Evolutionary conservation across 2,888 invertebrate genomes (phyloP), one percentile per base, ranked within the genome.

Genomic region (Oligia fasciuncula): DNA sequence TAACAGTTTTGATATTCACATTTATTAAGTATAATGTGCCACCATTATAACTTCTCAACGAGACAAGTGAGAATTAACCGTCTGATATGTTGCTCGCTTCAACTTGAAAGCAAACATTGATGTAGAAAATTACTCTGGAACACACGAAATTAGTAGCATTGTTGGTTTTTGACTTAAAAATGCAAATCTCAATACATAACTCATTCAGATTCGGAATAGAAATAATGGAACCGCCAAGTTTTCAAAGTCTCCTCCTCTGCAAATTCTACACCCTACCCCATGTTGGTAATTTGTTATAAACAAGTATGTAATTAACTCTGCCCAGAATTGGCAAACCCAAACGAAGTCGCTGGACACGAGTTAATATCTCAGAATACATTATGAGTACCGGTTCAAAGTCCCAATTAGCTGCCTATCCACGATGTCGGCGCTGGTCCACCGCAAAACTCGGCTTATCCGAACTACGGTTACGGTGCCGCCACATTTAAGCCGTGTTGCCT

Each of bases 301-400:
- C 40, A 76, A 49, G 54, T 46, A 49, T 40, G 35, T 84, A 79
- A 84, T 84, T 60, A 74, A 76, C 51, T 76, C 13, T 29, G 11
- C 63, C 35, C 70, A 54, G 71, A 60, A 46, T 76, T 46, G 68
- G 54, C 40, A 13, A 72, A 79, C 65, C 67, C 43, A 62, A 73
- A 73, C 35, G 66, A 82, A 75, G 60, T 71, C 70, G 17, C 74
- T 79, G 76, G 75, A 68, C 63, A 70, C 23, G 70, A 80, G 84
- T 85, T 87, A 84, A 85, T 87, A 84, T 86, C 77, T 81, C 75
- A 77, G 84, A 85, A 87, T 87, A 78, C 73, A 85, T 84, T 82
- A 88, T 77, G 79, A 85, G 73, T 74, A 57, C 70, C 71, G 69
- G 84, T 75, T 88, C 81, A 84, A 87, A 87, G 84, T 80, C 79